Evolutionary conservation across 2,113 vertebrate genomes (phyloP).

Genomic region (Bolborhynchus lineola): DNA sequence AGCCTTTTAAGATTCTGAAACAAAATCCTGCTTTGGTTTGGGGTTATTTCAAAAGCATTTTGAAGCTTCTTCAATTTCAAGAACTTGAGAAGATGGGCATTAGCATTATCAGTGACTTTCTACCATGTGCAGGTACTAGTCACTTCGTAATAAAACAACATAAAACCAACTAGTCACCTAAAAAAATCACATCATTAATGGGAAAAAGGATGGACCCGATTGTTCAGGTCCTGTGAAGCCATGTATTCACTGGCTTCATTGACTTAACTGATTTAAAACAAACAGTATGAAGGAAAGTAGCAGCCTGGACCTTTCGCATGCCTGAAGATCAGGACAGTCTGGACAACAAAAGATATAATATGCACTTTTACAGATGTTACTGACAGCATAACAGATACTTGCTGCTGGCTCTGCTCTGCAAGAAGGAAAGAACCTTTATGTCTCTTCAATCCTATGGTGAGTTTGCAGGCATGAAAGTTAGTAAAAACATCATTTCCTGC

Average conservation of each 20-base stretch:
- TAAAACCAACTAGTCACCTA: not conserved
- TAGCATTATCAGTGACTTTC: not conserved
- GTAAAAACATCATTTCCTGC: not conserved
- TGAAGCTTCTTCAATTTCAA: not conserved
- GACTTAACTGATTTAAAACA: not conserved
- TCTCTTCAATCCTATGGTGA: not conserved
- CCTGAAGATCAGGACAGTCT: not conserved
- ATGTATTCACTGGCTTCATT: accelerated
- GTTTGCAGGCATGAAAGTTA: not conserved
- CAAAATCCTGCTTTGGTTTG: not conserved
- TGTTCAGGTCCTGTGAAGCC: not conserved
- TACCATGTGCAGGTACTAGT: not conserved
- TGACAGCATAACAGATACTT: not conserved
- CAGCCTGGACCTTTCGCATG: not conserved
- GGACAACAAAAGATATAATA: not conserved
- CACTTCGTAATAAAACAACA: not conserved
- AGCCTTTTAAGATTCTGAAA: not conserved
- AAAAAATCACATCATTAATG: not conserved
- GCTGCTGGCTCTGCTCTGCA: accelerated
- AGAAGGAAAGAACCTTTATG: not conserved
- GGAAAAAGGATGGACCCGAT: not conserved
- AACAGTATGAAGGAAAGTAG: not conserved
- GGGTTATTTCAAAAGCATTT: not conserved
- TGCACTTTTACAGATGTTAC: not conserved
- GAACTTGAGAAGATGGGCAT: not conserved